Base-by-base conservation (phyloP, 2,888 invertebrate genomes). In the Eudasyphora cyanicolor region DNA sequence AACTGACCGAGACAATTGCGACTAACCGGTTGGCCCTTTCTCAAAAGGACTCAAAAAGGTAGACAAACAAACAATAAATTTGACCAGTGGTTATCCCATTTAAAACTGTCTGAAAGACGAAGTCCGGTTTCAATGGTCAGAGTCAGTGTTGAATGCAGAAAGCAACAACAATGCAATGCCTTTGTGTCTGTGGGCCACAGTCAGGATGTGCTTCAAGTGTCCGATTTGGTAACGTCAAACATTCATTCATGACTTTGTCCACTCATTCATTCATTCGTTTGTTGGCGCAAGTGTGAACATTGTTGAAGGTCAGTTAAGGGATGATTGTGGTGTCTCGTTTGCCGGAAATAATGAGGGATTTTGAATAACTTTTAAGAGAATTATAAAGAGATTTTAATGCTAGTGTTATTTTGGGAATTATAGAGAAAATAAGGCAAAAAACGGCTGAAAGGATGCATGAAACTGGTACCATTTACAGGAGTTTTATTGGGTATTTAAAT, bases 71-170 rank as follows among this genome's bases (percentile, higher is more conserved):
- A 57, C 14, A 32, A 32, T 62, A 35, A 38, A 82, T 42, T n/a
- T 82, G 79, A 79, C 79, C 82, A 71, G 45, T 71, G 57, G 32
- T 49, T 70, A 69, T 75, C 74, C 21, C 35, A 10, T 38, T 69
- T 45, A 45, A n/a, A 45, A 5, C 27, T 12, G 27, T 14, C 57
- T 27, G 12, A 21, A 57, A 57, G 14, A 57, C n/a, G 57, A 57
- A 19, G 69, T 45, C 79, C 79, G 49, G 69, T 79, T 79, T 79
- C 14, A 6, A 32, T 57, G 45, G 42, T 69, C 57, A 79, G 29
- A n/a, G n/a, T 60, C 24, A 17, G 7, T 62, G 51, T 29, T 35
- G 6, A n/a, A 27, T 38, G 38, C 12, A 12, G 27, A 73, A 42
- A 4, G 21, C 27, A 42, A 71, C n/a, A 17, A 19, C 10, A 27